phyloP scores from a whole-genome alignment of 2,113 vertebrate species.

The Clarias magur region DNA sequence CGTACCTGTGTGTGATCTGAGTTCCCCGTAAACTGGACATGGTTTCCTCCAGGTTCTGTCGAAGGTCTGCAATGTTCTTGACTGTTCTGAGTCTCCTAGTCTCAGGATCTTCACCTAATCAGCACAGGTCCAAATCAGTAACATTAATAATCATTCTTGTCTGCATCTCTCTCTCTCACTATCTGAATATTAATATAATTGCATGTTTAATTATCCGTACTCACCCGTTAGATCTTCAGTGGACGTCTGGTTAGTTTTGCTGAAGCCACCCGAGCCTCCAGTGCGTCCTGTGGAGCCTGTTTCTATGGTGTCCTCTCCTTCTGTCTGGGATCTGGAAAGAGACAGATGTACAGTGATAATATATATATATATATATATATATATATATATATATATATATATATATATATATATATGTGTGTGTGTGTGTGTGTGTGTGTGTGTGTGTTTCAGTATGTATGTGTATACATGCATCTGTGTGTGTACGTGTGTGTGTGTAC shows the following conservation, averaged over 20 bases:
- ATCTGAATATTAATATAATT: neutral
- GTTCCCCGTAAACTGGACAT: slow-evolving; percentile 95
- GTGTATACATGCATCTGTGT: too few relatives aligned
- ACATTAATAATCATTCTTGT: neutral
- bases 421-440: too few relatives aligned
- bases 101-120: slow-evolving; percentile 87
- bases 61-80: slow-evolving; percentile 93
- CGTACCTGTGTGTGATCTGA: slow-evolving; percentile 86
- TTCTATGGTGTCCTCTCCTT: slow-evolving; percentile 83
- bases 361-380: neutral
- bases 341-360: too few relatives aligned
- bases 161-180: too few relatives aligned
- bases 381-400: too few relatives aligned
- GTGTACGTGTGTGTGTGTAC: too few relatives aligned
- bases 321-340: slow-evolving; percentile 86
- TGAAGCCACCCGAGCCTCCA: slow-evolving; percentile 79
- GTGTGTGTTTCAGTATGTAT: too few relatives aligned
- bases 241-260: slow-evolving; percentile 83
- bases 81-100: slow-evolving; percentile 86
- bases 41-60: slow-evolving; percentile 94
- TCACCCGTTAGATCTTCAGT: slow-evolving; percentile 88
- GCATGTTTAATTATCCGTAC: neutral
- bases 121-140: neutral
- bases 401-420: too few relatives aligned
- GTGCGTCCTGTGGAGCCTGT: slow-evolving; percentile 72